A percentile compares a stretch with the other conserved stretches of the same genome.
Evolutionary conservation across 2,113 vertebrate genomes (phyloP).

Genomic region (Grus americana): DNA sequence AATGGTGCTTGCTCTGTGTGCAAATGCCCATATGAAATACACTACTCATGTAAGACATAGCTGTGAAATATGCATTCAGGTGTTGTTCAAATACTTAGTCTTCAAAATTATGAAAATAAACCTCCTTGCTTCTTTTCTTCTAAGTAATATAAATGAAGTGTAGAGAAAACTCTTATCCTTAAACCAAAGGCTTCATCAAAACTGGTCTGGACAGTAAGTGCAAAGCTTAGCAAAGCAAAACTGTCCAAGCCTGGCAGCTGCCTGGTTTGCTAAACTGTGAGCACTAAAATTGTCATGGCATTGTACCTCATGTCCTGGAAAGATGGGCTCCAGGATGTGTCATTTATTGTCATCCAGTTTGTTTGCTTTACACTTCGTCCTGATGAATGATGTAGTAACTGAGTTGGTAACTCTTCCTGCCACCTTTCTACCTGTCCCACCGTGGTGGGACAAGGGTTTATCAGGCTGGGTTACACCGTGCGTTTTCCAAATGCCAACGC

Average conservation of each 20-base stretch:
- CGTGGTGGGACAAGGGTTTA: rapidly evolving
- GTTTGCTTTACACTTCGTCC: rapidly evolving
- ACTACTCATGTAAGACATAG: neutral
- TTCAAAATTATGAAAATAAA: neutral
- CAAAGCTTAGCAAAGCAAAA: neutral
- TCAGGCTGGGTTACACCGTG: rapidly evolving
- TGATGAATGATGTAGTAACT: rapidly evolving
- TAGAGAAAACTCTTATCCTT: neutral
- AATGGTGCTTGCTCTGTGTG: neutral
- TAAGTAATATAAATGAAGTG: neutral
- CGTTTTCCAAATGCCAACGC: neutral
- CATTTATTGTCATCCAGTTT: neutral
- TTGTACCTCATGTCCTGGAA: neutral
- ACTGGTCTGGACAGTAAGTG: neutral
- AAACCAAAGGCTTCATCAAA: neutral
- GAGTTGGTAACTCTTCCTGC: rapidly evolving
- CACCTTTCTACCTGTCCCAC: neutral
- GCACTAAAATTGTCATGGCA: neutral
- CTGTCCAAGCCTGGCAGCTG: neutral
- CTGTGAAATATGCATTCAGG: neutral
- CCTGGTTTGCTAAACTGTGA: neutral
- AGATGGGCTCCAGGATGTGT: neutral
- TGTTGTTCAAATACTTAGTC: neutral
- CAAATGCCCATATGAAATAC: neutral
- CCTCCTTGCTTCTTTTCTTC: neutral